A percentile compares a stretch with the other conserved stretches of the same genome.
Conservation (phyloP, 2,888 invertebrate species). For the Coelopa pilipes region DNA sequence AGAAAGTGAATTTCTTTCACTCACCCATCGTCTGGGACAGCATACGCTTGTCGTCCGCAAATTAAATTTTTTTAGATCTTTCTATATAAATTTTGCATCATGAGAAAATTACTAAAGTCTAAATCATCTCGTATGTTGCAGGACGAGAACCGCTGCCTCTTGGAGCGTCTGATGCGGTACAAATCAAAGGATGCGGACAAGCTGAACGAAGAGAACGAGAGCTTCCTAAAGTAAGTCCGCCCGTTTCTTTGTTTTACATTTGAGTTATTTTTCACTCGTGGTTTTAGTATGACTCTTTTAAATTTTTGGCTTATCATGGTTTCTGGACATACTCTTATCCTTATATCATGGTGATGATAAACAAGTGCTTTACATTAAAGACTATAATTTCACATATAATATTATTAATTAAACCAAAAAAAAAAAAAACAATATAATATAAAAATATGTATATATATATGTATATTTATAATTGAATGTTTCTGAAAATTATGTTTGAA, state of each 20-base stretch:
- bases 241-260: conserved; percentile 17
- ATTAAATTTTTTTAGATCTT: conserved; percentile 4
- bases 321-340: conserved; percentile 26
- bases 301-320: conserved; percentile 38
- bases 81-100: conserved; percentile 9
- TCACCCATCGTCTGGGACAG: not conserved
- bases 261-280: conserved; percentile 44
- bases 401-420: not conserved
- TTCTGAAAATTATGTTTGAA: not conserved
- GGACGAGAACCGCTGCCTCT: conserved; percentile 87
- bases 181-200: conserved; percentile 95
- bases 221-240: conserved; percentile 82
- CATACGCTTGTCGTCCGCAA: not conserved
- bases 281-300: conserved; percentile 38
- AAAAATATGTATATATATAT: too few relatives aligned
- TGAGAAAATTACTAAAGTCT: conserved; percentile 36
- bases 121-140: conserved; percentile 68
- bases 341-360: conserved; percentile 27
- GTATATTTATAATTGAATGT: conserved; percentile 19
- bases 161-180: conserved; percentile 88
- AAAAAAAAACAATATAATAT: not conserved
- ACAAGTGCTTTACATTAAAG: conserved; percentile 8
- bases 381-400: not conserved
- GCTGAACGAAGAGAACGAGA: conserved; percentile 97
- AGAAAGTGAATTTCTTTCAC: not conserved